Evolutionary conservation across 1,140 invertebrate species (phyloP).

Genomic region (Lethrus apterus): DNA sequence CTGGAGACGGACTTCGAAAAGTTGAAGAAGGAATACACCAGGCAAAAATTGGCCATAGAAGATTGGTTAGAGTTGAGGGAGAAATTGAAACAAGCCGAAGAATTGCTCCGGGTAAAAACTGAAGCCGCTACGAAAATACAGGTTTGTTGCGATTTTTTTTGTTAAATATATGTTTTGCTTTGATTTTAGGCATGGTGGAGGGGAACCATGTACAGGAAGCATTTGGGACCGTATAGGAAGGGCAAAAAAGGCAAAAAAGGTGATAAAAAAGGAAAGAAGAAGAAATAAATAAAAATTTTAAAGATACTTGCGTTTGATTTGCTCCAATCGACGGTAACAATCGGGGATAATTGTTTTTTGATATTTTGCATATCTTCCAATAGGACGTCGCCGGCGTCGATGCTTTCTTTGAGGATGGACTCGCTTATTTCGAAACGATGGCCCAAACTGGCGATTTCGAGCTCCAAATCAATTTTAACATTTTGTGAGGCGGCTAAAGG

Average conservation of each 20-base stretch:
- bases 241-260: background rate
- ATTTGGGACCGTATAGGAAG: conserved; percentile 10
- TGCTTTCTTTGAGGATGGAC: conserved; percentile 10
- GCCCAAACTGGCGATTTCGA: background rate
- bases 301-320: too few species aligned
- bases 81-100: background rate
- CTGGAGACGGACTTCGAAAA: background rate
- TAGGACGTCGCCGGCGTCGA: conserved; percentile 14
- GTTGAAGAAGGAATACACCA: background rate
- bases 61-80: conserved; percentile 2
- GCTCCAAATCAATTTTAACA: background rate
- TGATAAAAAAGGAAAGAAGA: background rate
- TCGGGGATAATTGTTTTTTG: conserved; percentile 13
- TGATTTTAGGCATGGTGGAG: conserved; percentile 17
- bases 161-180: background rate
- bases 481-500: conserved; percentile 1
- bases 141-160: conserved; percentile 2
- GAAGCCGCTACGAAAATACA: conserved; percentile 15
- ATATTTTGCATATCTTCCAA: conserved; percentile 13
- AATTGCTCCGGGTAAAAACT: background rate
- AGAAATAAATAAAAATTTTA: too few species aligned
- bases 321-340: too few species aligned
- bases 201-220: conserved; percentile 5
- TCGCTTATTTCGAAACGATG: conserved; percentile 22
- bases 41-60: background rate